phyloP scores from a whole-genome alignment of 2,113 vertebrate genomes.

The Dicaeum eximium region DNA sequence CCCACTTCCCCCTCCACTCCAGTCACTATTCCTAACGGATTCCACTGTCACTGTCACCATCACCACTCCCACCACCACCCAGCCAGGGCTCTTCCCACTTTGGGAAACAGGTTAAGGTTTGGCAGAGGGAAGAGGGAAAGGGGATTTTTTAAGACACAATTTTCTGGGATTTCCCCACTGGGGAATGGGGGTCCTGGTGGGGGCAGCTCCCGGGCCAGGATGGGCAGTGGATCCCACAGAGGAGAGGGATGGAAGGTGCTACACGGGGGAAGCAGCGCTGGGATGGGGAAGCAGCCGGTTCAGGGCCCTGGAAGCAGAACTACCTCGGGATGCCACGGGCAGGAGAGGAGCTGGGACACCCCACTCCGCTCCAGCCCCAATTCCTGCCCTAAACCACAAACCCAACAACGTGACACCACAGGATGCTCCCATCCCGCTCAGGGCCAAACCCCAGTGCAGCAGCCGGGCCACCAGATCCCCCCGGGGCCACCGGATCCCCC shows the following conservation, averaged over 20 bases:
- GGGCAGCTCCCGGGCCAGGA: not conserved
- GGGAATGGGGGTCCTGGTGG: not conserved
- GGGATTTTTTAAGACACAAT: not conserved
- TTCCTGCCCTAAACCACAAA: not conserved
- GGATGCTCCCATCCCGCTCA: not conserved
- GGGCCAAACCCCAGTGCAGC: not conserved
- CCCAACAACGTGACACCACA: rapidly evolving
- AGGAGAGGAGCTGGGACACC: not conserved
- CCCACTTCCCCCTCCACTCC: not conserved
- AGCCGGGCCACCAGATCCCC: not conserved
- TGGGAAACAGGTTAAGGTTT: not conserved
- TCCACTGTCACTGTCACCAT: not conserved
- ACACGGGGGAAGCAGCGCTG: not conserved
- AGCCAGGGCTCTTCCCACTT: not conserved
- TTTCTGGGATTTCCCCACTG: not conserved
- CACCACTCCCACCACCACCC: not conserved
- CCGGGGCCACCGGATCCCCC: not conserved
- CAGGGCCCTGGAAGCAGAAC: not conserved
- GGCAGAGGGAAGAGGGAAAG: not conserved
- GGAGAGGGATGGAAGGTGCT: not conserved
- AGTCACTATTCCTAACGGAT: not conserved
- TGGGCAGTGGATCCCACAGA: not conserved
- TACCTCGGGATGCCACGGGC: not conserved
- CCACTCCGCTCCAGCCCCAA: rapidly evolving
- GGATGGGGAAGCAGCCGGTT: not conserved